These are phyloP conservation scores for Carollia perspicillata DNA, from an alignment of 2,113 vertebrate genomes.

Conservation along the genomic window DNA sequence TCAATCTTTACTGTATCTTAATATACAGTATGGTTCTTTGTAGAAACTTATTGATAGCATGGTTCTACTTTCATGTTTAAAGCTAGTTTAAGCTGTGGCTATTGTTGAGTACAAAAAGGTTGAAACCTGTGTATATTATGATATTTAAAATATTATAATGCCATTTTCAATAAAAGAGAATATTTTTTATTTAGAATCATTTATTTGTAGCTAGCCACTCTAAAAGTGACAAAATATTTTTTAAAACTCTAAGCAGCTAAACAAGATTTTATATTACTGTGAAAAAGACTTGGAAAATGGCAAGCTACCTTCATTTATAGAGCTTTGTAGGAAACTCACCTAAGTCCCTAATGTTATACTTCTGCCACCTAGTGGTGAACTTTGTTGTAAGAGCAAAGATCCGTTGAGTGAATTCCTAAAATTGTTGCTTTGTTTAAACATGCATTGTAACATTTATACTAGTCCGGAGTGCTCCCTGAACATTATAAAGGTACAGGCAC, in stretches of 20 bases:
- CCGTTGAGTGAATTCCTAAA: neutral
- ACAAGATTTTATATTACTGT: neutral
- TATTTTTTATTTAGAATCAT: neutral
- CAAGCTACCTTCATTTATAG: neutral
- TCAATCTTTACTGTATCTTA: neutral
- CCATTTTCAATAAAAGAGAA: neutral
- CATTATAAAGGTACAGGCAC: neutral
- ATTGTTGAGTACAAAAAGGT: neutral
- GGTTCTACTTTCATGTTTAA: neutral
- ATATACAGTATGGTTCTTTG: neutral
- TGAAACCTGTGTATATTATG: neutral
- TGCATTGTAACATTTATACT: neutral
- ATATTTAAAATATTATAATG: neutral
- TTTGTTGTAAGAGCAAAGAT: neutral
- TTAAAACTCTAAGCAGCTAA: neutral
- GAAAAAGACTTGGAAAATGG: neutral
- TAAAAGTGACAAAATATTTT: neutral
- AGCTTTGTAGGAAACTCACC: neutral
- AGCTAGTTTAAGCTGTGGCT: neutral
- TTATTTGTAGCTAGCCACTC: neutral
- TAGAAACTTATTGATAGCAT: neutral
- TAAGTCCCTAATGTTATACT: conserved; percentile 24
- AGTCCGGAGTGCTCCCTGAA: neutral
- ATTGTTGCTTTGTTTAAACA: neutral
- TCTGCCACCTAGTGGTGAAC: conserved; percentile 81